Percentiles rank a stretch among this genome's conserved stretches.
Conservation (phyloP, 1,140 invertebrate species). For the Ectropis grisescens region DNA sequence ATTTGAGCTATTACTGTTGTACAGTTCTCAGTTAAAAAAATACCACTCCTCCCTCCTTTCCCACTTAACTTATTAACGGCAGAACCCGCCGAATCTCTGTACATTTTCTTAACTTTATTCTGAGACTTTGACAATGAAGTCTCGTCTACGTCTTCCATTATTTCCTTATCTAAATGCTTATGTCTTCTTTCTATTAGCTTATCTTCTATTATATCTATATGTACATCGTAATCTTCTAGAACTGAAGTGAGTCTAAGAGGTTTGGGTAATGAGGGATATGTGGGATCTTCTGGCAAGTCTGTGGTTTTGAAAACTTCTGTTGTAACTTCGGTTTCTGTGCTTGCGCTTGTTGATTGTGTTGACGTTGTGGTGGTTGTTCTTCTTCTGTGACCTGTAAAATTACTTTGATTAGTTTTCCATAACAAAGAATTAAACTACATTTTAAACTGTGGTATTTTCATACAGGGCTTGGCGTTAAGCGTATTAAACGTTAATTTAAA, state of each 20-base stretch:
- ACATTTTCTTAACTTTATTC: conserved; percentile 65
- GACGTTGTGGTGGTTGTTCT: conserved; percentile 53
- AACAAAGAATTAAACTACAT: too few species aligned
- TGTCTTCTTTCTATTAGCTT: conserved; percentile 30
- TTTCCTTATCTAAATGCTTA: conserved; percentile 48
- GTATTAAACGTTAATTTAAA: too few species aligned
- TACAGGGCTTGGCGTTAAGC: too few species aligned
- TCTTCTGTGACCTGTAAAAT: conserved; percentile 56
- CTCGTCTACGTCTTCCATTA: conserved; percentile 41
- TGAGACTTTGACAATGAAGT: conserved; percentile 36
- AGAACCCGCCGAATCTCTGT: conserved; percentile 51
- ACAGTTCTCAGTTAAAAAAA: conserved; percentile 74
- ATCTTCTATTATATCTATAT: conserved; percentile 44
- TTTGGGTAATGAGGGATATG: conserved; percentile 50
- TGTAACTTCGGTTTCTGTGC: conserved; percentile 23
- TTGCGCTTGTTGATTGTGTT: conserved; percentile 44
- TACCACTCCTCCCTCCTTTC: conserved; percentile 48
- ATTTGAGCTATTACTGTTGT: conserved; percentile 74
- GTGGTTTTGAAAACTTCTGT: conserved; percentile 32
- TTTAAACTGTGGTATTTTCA: too few species aligned
- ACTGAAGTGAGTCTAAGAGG: conserved; percentile 35
- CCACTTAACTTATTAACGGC: conserved; percentile 54
- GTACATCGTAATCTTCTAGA: conserved; percentile 42
- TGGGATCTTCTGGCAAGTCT: conserved; percentile 24
- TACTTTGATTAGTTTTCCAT: too few species aligned